A percentile compares a stretch with the other conserved stretches of the same genome.
Conservation (phyloP, 2,888 invertebrate species). For the Drosophila pseudotalamancana region DNA sequence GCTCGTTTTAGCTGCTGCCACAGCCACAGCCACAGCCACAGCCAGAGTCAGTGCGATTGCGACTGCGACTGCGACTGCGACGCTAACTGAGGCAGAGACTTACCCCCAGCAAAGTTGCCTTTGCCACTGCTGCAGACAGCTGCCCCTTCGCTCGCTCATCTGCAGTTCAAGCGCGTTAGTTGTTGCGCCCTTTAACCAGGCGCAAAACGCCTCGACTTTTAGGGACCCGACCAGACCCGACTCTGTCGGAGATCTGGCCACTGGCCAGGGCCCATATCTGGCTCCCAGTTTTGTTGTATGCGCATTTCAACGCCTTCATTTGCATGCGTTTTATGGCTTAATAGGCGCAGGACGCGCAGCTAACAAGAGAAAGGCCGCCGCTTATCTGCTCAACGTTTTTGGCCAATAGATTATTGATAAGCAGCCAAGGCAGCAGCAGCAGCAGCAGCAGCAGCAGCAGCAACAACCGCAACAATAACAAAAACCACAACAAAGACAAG, state of each 20-base stretch:
- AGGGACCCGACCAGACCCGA: neutral
- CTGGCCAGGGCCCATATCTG: slow-evolving; percentile 9
- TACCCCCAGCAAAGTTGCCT: slow-evolving; percentile 37
- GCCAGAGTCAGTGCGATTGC: neutral
- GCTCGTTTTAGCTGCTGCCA: slow-evolving; percentile 49
- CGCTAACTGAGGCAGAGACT: slow-evolving; percentile 6
- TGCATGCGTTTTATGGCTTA: slow-evolving; percentile 82
- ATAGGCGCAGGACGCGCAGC: slow-evolving; percentile 43
- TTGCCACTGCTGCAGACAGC: slow-evolving; percentile 11
- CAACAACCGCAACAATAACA: neutral
- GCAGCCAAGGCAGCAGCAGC: slow-evolving; percentile 34
- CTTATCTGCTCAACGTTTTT: slow-evolving; percentile 72
- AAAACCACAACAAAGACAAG: slow-evolving; percentile 19
- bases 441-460: slow-evolving; percentile 24
- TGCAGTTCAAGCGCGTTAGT: slow-evolving; percentile 76
- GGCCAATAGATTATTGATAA: slow-evolving; percentile 77
- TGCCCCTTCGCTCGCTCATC: slow-evolving; percentile 46
- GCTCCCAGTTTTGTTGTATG: slow-evolving; percentile 37
- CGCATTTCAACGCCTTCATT: slow-evolving; percentile 81
- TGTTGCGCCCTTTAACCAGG: slow-evolving; percentile 77
- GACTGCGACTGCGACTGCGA: neutral
- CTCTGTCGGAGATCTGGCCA: neutral
- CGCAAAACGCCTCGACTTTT: slow-evolving; percentile 28
- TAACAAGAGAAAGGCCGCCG: slow-evolving; percentile 24
- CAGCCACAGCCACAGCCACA: slow-evolving; percentile 22